Base-by-base conservation (phyloP, 2,113 vertebrate species). In the Phalacrocorax aristotelis region DNA sequence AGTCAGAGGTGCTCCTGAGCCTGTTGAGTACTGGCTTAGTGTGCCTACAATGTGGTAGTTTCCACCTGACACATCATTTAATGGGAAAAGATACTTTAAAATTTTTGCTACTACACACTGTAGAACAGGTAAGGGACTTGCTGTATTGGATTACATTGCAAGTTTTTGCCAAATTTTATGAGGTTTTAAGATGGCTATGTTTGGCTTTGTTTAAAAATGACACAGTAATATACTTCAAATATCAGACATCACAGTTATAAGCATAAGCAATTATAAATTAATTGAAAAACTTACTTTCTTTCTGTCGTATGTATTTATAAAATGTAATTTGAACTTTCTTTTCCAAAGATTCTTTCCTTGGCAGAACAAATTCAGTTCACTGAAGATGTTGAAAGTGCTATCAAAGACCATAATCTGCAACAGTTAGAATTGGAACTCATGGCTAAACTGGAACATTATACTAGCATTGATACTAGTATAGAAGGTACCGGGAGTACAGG, bases 361-460 rank as follows among this genome's bases (percentile, higher is more conserved):
- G 99, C 99, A 64, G 99, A 99, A 81, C 99, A 99, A 98, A 99
- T 99, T 97, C 99, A 99, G 87, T 99, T 99, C 89, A 99, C 99
- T 54, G 99, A 99, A 97, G 99, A 99, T 95, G 98, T 99, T 95
- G 99, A 99, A 98, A 98, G 66, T 93, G 98, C 99, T 77, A 98
- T 99, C 65, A 98, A 97, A 93, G 97, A 97, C 14, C 98, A 98
- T 70, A 98, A 85, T 88, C 98, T 99, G 83, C 99, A 98, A 84
- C 98, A 99, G 90, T 96, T 99, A 92, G 99, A 99, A 90, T 76
- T 98, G 52, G 98, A 99, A 72, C 98, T 99, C 42, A 96, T 72
- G 25, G 97, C 98, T 83, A 99, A 99, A 95, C 95, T 99, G 87
- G 99, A 99, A 42, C 98, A 98, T 92, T 99, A 99, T 94, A 99